These are phyloP conservation scores for Arion vulgaris DNA, from an alignment of 1,140 invertebrate species.

Conservation along the genomic window DNA sequence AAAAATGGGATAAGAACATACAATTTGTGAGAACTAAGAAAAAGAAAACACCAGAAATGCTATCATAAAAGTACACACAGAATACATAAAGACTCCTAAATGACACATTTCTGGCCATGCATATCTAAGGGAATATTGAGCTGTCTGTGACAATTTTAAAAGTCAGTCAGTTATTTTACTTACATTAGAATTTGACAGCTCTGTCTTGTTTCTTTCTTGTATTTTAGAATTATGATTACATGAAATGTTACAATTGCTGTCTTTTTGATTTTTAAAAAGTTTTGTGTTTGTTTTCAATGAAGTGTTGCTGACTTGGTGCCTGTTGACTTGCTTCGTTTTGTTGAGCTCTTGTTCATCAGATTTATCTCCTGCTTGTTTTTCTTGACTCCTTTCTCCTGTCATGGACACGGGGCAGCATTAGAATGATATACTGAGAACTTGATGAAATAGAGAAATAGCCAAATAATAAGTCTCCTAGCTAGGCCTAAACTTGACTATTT, in stretches of 20 bases:
- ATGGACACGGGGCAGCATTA: slow-evolving; percentile 12
- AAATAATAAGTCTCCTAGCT: too few species aligned
- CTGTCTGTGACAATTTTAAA: background rate
- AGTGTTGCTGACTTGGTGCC: slow-evolving; percentile 11
- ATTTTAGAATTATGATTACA: slow-evolving; percentile 13
- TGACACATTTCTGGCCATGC: background rate
- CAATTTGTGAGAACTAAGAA: too few species aligned
- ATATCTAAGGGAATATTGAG: background rate
- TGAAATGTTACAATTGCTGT: background rate
- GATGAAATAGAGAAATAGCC: background rate
- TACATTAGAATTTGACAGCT: slow-evolving; percentile 7
- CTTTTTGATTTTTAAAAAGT: background rate
- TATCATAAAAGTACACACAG: too few species aligned
- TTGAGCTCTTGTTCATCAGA: background rate
- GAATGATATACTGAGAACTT: background rate
- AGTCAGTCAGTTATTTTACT: background rate
- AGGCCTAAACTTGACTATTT: too few species aligned
- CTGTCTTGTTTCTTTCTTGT: background rate
- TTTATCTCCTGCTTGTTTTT: slow-evolving; percentile 6
- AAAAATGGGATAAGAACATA: too few species aligned
- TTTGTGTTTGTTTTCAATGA: slow-evolving; percentile 14
- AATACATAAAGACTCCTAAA: background rate
- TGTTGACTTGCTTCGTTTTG: slow-evolving; percentile 12
- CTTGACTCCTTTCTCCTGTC: slow-evolving; percentile 30
- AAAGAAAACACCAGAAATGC: too few species aligned